phyloP scores from a whole-genome alignment of 1,140 invertebrate species.

The Lordiphosa mommai region DNA sequence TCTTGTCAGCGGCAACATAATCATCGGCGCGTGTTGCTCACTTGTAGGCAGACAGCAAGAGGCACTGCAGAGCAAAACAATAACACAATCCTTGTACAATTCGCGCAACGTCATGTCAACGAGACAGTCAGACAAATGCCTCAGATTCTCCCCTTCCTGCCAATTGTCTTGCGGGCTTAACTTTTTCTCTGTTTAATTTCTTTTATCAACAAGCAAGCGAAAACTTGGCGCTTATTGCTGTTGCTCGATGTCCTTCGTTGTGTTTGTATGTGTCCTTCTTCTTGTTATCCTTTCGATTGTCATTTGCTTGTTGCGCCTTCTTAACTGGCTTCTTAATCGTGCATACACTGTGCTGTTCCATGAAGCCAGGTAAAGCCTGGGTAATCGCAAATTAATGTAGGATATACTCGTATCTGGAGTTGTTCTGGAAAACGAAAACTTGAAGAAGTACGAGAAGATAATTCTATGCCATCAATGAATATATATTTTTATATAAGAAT shows the following conservation, averaged over 20 bases:
- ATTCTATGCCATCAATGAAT: too few relatives aligned
- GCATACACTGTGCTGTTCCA: slow-evolving; percentile 5
- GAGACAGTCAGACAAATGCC: slow-evolving; percentile 74
- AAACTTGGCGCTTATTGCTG: too few relatives aligned
- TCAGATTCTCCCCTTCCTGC: slow-evolving; percentile 23
- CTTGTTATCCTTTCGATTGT: slow-evolving; percentile 67
- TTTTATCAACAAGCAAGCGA: slow-evolving; percentile 57
- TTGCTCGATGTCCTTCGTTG: slow-evolving; percentile 2
- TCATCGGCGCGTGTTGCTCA: slow-evolving; percentile 75
- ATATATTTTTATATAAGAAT: too few relatives aligned
- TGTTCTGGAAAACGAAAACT: neutral
- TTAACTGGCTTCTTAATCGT: slow-evolving; percentile 32
- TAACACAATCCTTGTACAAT: slow-evolving; percentile 64
- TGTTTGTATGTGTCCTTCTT: slow-evolving; percentile 24
- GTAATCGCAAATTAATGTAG: slow-evolving; percentile 64
- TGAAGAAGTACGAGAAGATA: too few relatives aligned
- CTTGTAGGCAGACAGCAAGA: slow-evolving; percentile 52
- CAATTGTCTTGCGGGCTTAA: slow-evolving; percentile 73
- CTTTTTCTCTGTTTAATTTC: slow-evolving; percentile 67
- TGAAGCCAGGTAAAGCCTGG: slow-evolving; percentile 27
- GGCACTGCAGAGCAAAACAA: slow-evolving; percentile 19
- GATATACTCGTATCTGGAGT: slow-evolving; percentile 10
- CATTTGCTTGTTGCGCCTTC: slow-evolving; percentile 65
- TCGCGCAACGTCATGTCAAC: slow-evolving; percentile 74
- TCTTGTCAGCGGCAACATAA: slow-evolving; percentile 67